Evolutionary conservation across 2,888 invertebrate species (phyloP).

Genomic region (Yponomeuta evonymella): DNA sequence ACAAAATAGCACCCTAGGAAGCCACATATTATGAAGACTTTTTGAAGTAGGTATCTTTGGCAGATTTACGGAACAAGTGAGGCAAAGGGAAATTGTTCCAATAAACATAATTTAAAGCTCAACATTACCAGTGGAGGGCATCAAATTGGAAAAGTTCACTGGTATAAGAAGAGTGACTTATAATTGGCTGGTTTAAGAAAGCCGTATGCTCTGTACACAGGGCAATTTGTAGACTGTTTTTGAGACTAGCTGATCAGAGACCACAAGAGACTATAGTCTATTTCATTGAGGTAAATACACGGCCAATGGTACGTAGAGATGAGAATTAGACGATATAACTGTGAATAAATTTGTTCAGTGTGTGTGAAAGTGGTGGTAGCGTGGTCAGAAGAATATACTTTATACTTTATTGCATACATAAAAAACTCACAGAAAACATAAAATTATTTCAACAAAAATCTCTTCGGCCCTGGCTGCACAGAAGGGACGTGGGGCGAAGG

Average conservation of each 20-base stretch:
- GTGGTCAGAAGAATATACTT: no score
- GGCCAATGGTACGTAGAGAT: background rate
- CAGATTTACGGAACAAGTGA: background rate
- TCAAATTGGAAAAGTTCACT: slow-evolving; percentile 17
- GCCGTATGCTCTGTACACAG: slow-evolving; percentile 39
- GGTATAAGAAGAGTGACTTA: slow-evolving; percentile 45
- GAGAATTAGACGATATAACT: background rate
- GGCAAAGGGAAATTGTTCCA: background rate
- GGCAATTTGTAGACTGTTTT: slow-evolving; percentile 45
- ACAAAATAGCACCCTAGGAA: slow-evolving; percentile 51
- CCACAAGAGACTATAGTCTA: slow-evolving; percentile 36
- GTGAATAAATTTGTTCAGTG: no score
- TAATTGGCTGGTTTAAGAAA: slow-evolving; percentile 40
- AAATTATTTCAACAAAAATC: no score
- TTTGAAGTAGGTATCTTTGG: background rate
- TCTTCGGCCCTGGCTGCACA: no score
- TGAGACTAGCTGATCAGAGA: slow-evolving; percentile 28
- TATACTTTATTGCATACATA: no score
- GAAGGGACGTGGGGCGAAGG: no score
- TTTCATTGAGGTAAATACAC: background rate
- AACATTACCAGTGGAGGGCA: slow-evolving; percentile 21
- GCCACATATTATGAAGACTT: background rate
- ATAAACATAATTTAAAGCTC: slow-evolving; percentile 4
- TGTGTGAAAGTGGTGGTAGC: no score
- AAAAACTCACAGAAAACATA: no score